phyloP scores from a whole-genome alignment of 92 coral and sea anemone species.

The Metridium senile region DNA sequence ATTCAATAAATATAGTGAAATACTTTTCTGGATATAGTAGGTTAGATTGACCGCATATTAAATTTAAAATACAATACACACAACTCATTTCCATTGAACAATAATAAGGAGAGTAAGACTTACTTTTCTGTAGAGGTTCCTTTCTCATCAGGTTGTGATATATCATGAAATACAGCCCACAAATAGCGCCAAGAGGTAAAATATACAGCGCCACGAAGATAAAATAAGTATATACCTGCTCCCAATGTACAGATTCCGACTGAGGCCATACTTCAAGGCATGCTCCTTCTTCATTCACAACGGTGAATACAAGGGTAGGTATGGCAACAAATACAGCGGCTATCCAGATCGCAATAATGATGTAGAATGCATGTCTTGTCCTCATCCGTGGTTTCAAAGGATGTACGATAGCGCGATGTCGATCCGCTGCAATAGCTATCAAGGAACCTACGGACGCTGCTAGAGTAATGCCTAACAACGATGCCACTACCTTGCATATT shows the following conservation, averaged over 20 bases:
- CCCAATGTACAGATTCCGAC: not conserved
- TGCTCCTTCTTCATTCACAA: not conserved
- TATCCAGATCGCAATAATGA: slow-evolving; percentile 72
- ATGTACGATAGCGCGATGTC: slow-evolving; percentile 82
- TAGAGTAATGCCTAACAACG: slow-evolving; percentile 61
- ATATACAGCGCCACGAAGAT: slow-evolving; percentile 56
- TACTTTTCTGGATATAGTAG: too few relatives aligned
- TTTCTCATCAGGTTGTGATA: slow-evolving; percentile 61
- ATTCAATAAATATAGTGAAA: too few relatives aligned
- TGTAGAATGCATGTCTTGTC: slow-evolving; percentile 70
- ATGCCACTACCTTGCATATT: slow-evolving; percentile 68
- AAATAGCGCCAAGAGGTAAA: slow-evolving; percentile 64
- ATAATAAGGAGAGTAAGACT: too few relatives aligned
- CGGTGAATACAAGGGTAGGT: slow-evolving; percentile 60
- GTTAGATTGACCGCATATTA: too few relatives aligned
- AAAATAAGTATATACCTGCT: slow-evolving; percentile 38
- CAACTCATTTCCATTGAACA: too few relatives aligned
- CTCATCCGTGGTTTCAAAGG: slow-evolving; percentile 76
- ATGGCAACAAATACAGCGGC: slow-evolving; percentile 56
- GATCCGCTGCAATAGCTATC: slow-evolving; percentile 80
- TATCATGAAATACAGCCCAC: slow-evolving; percentile 70
- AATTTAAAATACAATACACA: too few relatives aligned
- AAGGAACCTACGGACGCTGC: slow-evolving; percentile 79
- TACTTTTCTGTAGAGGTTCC: slow-evolving; percentile 56
- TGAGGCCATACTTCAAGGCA: slow-evolving; percentile 68